phyloP scores from a whole-genome alignment of 2,797 vertebrate species.

The Ficedula albicollis region DNA sequence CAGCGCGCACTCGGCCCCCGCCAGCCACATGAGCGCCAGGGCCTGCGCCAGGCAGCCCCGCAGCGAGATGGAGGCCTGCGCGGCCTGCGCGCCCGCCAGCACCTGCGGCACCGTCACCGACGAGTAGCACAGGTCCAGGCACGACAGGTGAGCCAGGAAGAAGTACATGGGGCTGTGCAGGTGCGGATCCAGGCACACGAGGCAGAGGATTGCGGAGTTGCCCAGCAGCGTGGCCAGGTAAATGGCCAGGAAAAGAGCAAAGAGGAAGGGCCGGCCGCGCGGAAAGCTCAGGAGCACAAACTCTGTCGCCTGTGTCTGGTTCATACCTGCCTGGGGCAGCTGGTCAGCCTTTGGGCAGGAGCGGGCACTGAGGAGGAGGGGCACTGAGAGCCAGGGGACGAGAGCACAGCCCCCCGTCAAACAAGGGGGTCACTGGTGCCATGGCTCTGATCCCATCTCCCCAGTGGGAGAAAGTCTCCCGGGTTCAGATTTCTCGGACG shows the following conservation, averaged over 20 bases:
- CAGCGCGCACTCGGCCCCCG: background rate
- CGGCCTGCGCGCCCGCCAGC: background rate
- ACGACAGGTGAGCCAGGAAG: conserved; percentile 40
- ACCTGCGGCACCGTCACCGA: conserved; percentile 3
- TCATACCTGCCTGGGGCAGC: background rate
- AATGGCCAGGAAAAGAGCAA: background rate
- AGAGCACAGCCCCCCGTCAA: fast-evolving
- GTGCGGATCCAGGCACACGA: background rate
- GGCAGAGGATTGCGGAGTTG: background rate
- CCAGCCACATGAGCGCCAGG: background rate
- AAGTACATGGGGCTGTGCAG: conserved; percentile 52
- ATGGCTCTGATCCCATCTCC: background rate
- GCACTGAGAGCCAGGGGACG: background rate
- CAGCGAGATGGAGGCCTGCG: background rate
- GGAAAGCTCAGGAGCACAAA: conserved; percentile 23
- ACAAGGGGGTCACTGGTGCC: background rate
- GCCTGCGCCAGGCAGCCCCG: background rate
- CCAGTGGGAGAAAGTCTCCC: background rate
- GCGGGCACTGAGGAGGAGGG: background rate
- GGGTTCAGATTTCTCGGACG: background rate
- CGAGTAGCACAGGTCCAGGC: conserved; percentile 25
- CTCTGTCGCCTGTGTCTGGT: background rate
- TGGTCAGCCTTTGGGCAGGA: background rate
- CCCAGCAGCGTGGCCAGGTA: conserved; percentile 1
- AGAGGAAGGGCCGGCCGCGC: background rate